These are phyloP conservation scores for Theonella swinhoei DNA, from an alignment of 37 sponge, comb jelly and placozoan species.

Conservation along the genomic window DNA sequence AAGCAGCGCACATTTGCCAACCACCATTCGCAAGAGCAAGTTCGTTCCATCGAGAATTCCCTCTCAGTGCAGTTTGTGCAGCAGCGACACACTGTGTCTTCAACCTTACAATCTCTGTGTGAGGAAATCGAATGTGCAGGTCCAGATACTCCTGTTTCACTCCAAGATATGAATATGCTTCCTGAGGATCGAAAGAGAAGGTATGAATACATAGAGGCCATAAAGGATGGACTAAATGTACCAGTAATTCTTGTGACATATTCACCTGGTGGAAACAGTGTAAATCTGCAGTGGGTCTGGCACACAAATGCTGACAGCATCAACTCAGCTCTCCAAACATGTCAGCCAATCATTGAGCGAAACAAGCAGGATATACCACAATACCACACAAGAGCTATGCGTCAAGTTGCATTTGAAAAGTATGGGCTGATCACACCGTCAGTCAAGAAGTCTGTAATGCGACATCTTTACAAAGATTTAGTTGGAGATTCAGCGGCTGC, in stretches of 20 bases:
- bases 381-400: too few relatives aligned
- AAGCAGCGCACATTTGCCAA: not conserved
- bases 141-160: not conserved
- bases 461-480: too few relatives aligned
- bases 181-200: slow-evolving; percentile 22
- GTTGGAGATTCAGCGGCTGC: slow-evolving; percentile 19
- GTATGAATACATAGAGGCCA: slow-evolving; percentile 17
- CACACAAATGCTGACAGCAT: not conserved
- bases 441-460: too few relatives aligned
- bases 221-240: slow-evolving; percentile 36
- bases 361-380: not conserved
- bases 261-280: slow-evolving; percentile 19
- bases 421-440: too few relatives aligned
- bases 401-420: slow-evolving; percentile 36
- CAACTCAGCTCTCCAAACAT: slow-evolving; percentile 1
- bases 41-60: too few relatives aligned
- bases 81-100: not conserved
- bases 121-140: not conserved
- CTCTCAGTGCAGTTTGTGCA: slow-evolving; percentile 2
- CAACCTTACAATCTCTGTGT: not conserved
- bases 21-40: not conserved
- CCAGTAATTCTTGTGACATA: slow-evolving; percentile 16
- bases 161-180: not conserved
- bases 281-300: slow-evolving; percentile 26
- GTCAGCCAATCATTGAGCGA: too few relatives aligned